Percentiles rank a stretch among this genome's conserved stretches.
Conservation (phyloP, 2,113 vertebrate genomes). For the Malaclemys terrapin region DNA sequence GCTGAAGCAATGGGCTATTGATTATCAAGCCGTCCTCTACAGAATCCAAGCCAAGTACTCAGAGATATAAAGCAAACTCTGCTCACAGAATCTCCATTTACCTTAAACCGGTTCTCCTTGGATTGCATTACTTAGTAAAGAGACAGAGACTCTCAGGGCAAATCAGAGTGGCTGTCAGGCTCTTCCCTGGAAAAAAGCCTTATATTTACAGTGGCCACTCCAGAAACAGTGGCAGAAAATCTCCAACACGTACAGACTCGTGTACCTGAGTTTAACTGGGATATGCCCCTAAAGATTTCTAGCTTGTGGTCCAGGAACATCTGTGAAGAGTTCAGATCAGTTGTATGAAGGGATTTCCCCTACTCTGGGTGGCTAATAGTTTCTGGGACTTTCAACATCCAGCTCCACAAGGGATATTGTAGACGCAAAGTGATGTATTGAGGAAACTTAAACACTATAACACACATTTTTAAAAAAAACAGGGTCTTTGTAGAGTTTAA, state of each 20-base stretch:
- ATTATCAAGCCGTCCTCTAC: accelerated
- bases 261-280: neutral
- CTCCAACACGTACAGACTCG: neutral
- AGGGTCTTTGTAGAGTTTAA: too few species aligned
- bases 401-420: neutral
- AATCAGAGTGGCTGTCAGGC: neutral
- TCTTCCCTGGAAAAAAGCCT: too few species aligned
- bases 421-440: neutral
- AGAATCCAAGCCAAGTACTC: neutral
- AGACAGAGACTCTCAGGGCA: neutral
- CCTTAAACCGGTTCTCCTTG: neutral
- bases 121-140: neutral
- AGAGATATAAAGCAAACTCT: neutral
- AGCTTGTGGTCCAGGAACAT: neutral
- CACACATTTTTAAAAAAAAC: neutral
- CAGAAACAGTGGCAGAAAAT: neutral
- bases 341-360: neutral
- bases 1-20: neutral
- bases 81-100: neutral
- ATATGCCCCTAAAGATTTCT: neutral
- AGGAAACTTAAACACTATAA: neutral
- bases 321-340: too few species aligned
- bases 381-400: neutral
- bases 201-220: too few species aligned
- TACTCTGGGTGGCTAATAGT: neutral